Conservation (phyloP, 2,888 invertebrate species). For the Eustalomyia histrio region DNA sequence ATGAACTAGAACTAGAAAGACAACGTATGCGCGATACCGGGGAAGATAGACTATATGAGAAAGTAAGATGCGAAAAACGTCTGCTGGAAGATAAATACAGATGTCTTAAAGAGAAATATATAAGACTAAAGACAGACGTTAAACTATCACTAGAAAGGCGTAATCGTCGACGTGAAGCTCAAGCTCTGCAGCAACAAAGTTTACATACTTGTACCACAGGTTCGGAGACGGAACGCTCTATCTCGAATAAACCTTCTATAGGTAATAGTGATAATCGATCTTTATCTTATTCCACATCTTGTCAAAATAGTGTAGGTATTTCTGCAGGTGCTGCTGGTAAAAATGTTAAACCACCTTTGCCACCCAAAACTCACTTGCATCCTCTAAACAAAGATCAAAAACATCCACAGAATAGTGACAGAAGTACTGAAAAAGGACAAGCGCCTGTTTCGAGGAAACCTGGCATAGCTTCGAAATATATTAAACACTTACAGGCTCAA, state of each 20-base stretch:
- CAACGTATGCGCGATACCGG: constrained; percentile 78
- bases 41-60: constrained; percentile 82
- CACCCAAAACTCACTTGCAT: constrained; percentile 74
- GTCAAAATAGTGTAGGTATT: constrained; percentile 68
- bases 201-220: constrained; percentile 85
- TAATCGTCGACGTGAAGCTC: constrained; percentile 84
- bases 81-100: constrained; percentile 88
- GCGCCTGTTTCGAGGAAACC: constrained; percentile 69
- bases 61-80: constrained; percentile 85
- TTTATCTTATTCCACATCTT: constrained; percentile 71
- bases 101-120: constrained; percentile 90
- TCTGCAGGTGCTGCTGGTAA: constrained; percentile 63
- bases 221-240: constrained; percentile 89
- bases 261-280: constrained; percentile 79
- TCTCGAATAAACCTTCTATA: constrained; percentile 84
- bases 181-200: constrained; percentile 73
- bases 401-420: constrained; percentile 63
- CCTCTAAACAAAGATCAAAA: constrained; percentile 52
- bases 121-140: constrained; percentile 88
- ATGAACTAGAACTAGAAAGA: constrained; percentile 81
- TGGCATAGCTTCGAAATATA: constrained; percentile 77
- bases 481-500: constrained; percentile 76
- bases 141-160: constrained; percentile 88
- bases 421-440: constrained; percentile 67
- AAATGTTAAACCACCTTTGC: constrained; percentile 72